These are phyloP conservation scores for Drosophila vallismaia DNA, from an alignment of 2,888 invertebrate species.

Conservation along the genomic window DNA sequence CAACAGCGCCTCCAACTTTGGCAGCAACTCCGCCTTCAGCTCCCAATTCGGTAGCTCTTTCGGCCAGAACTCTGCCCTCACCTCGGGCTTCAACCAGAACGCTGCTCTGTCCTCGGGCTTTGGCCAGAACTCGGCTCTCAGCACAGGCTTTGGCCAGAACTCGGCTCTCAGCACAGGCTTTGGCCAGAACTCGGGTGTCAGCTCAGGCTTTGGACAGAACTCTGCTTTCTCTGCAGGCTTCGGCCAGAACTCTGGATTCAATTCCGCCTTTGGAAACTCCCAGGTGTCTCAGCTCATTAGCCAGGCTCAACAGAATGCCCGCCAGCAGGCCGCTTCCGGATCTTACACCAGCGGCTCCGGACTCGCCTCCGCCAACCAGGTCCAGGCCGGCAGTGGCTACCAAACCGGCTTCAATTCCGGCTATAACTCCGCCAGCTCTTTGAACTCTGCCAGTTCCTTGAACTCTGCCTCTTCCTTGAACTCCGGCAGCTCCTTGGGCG, in stretches of 20 bases:
- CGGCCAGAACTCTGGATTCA: not conserved
- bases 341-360: conserved; percentile 49
- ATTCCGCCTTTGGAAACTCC: conserved; percentile 35
- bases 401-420: conserved; percentile 44
- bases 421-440: conserved; percentile 54
- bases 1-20: conserved; percentile 49
- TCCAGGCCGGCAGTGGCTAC: conserved; percentile 16
- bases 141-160: conserved; percentile 35
- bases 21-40: conserved; percentile 58
- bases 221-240: conserved; percentile 29
- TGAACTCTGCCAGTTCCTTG: conserved; percentile 50
- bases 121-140: conserved; percentile 35
- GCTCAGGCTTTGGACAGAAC: conserved; percentile 35
- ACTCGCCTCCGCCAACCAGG: conserved; percentile 47
- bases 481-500: conserved; percentile 46
- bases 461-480: conserved; percentile 52
- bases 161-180: conserved; percentile 29
- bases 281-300: conserved; percentile 75
- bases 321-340: conserved; percentile 72
- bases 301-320: conserved; percentile 82
- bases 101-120: conserved; percentile 30
- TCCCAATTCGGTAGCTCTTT: conserved; percentile 44
- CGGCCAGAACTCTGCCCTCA: conserved; percentile 38
- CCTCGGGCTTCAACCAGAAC: conserved; percentile 29
- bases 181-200: conserved; percentile 48